phyloP scores from a whole-genome alignment of 2,888 invertebrate genomes.

The Leptinotarsa juncta region DNA sequence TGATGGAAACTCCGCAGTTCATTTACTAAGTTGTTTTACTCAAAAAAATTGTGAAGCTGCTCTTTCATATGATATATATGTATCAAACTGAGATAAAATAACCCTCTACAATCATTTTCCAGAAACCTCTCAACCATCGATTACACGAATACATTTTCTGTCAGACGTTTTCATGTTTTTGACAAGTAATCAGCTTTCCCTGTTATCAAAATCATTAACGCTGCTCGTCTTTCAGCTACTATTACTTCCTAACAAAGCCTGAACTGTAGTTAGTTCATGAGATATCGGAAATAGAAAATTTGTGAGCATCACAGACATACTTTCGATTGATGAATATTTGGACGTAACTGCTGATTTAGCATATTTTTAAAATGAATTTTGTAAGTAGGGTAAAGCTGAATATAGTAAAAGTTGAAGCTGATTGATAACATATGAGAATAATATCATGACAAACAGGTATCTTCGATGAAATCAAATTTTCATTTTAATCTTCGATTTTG shows the following conservation, averaged over 20 bases:
- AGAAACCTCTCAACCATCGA: too few relatives aligned
- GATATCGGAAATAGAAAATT: not conserved
- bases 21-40: too few relatives aligned
- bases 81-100: too few relatives aligned
- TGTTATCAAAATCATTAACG: conserved; percentile 5
- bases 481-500: too few relatives aligned
- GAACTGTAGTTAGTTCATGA: conserved; percentile 1
- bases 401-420: not conserved
- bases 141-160: too few relatives aligned
- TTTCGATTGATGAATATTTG: not conserved
- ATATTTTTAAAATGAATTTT: not conserved
- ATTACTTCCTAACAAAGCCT: conserved; percentile 10
- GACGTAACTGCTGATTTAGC: not conserved
- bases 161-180: not conserved
- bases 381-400: not conserved
- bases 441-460: too few relatives aligned
- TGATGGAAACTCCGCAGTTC: too few relatives aligned
- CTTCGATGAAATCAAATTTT: too few relatives aligned
- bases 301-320: conserved; percentile 8
- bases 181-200: conserved; percentile 3
- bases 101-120: too few relatives aligned
- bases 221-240: conserved; percentile 4
- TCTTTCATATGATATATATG: too few relatives aligned
- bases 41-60: too few relatives aligned
- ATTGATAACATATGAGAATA: too few relatives aligned